Base-by-base conservation (phyloP, 2,797 vertebrate genomes). In the Xiphophorus birchmanni region DNA sequence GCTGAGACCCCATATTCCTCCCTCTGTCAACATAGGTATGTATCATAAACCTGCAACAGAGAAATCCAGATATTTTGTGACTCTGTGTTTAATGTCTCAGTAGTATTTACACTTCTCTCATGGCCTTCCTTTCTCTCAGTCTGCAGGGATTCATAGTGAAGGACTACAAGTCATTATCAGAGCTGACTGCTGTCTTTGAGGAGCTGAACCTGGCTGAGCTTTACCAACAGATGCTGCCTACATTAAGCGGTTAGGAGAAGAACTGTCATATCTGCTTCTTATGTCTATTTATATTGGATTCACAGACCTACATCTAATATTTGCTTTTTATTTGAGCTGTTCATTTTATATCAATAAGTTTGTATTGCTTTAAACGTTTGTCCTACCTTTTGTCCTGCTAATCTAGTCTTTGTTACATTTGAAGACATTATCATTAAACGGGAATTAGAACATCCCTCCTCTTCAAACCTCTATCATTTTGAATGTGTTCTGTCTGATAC, bases 1-100 rank as follows among this genome's bases (percentile, higher is more conserved):
- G 95, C 87, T 75, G 96, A 97, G 90, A 84, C 90, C 82, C 85
- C 82, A 0, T 80, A 1, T 0, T 47, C 78, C n/a, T 54, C 77
- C 52, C 76, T 78, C 13, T 26, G 40, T 54, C 76, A 73, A 45
- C 75, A 75, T 1, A 1, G 87, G 91, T 92, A 74, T 4, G 69
- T 6, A 71, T 75, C 52, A 69, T 18, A 29, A n/a, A 63, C 13
- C 32, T 10, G 5, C 21, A 54, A 21, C 45, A 37, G 29, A 7
- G 6, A n/a, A 52, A 37, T 29, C 9, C 17, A 54, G 23, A 18
- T 0, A 67, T 1, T 21, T 1, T 37, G 29, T 40, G 35, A 26
- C 44, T 35, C 15, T 35, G 29, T 65, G n/a, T 44, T 78, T 7
- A 42, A 29, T 52, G 23, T 71, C 54, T 42, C 29, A n/a, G 15